Base-by-base conservation (phyloP, 2,113 vertebrate species). In the Rhombomys opimus region DNA sequence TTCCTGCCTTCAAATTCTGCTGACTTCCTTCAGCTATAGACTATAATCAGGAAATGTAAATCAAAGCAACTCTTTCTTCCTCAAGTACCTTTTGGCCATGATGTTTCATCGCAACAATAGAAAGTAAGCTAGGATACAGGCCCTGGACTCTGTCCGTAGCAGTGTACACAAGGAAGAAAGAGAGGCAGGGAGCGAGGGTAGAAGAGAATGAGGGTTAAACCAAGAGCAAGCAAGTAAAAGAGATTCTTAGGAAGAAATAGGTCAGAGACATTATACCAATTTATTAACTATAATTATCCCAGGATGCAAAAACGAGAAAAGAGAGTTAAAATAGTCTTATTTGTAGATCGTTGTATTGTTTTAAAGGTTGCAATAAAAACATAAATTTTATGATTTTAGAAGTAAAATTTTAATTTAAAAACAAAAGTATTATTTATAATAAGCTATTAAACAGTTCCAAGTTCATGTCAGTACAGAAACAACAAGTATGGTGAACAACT, bases 361-460 rank as follows among this genome's bases (percentile, higher is more conserved):
- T 89, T 93, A 95, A 91, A 82, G 46, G 4, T 87, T 95, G 38
- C 32, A 95, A 91, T 67, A 75, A 89, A 96, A 91, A 70, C 4
- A 78, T 27, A 22, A 52, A 89, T 81, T 94, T 81, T 95, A 15
- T 90, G 70, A 91, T 87, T 93, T 94, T 93, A 32, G 87, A 65
- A 89, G 41, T 91, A 2, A 59, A 88, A 95, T 72, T 93, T 78
- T 9, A 89, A 85, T 93, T 94, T 94, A 9, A 86, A 96, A 86
- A 95, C 5, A 38, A 87, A 93, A 89, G 12, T 67, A 41, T 23
- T 97, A 23, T 23, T 89, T 87, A 77, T 61, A 59, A 59, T 82
- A 96, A 88, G 90, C 92, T 93, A 61, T 95, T 82, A 93, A 96
- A 93, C 35, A 23, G 81, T 90, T 75, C 14, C 50, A 90, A 92